These are phyloP conservation scores for Silurus asotus DNA, from an alignment of 2,113 vertebrate genomes.

Conservation along the genomic window DNA sequence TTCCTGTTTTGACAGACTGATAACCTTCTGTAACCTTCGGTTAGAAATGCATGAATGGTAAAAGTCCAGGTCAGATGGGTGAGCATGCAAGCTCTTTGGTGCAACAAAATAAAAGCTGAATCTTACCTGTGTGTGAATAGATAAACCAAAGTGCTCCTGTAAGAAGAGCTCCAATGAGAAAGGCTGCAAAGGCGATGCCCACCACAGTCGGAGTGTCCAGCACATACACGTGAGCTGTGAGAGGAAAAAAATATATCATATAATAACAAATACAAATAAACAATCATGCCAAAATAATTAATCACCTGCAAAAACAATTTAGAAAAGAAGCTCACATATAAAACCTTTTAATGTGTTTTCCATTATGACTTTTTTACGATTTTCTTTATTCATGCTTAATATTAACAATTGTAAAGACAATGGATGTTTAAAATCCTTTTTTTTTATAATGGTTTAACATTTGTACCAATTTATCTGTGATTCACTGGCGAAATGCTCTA, in stretches of 20 bases:
- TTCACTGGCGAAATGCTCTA: neutral
- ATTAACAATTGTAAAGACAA: neutral
- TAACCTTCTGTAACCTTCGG: conserved; percentile 12
- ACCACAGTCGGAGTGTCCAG: conserved; percentile 92
- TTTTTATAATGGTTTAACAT: neutral
- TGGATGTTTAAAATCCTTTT: neutral
- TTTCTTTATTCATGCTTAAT: neutral
- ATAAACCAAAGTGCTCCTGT: conserved; percentile 96
- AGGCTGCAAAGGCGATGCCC: conserved; percentile 93
- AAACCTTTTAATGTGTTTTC: neutral
- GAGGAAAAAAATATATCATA: neutral
- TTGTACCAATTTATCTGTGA: neutral
- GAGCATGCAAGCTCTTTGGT: neutral
- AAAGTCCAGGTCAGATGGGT: conserved; percentile 36
- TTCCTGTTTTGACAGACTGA: conserved; percentile 38
- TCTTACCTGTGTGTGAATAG: conserved; percentile 90
- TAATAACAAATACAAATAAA: neutral
- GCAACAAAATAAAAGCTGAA: neutral
- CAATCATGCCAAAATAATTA: neutral
- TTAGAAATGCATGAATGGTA: neutral
- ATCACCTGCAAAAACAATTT: conserved; percentile 3
- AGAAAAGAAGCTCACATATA: neutral
- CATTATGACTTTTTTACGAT: neutral
- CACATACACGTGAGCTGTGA: conserved; percentile 74
- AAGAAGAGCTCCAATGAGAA: conserved; percentile 90